phyloP scores from a whole-genome alignment of 2,113 vertebrate species.

The Macrotus californicus region DNA sequence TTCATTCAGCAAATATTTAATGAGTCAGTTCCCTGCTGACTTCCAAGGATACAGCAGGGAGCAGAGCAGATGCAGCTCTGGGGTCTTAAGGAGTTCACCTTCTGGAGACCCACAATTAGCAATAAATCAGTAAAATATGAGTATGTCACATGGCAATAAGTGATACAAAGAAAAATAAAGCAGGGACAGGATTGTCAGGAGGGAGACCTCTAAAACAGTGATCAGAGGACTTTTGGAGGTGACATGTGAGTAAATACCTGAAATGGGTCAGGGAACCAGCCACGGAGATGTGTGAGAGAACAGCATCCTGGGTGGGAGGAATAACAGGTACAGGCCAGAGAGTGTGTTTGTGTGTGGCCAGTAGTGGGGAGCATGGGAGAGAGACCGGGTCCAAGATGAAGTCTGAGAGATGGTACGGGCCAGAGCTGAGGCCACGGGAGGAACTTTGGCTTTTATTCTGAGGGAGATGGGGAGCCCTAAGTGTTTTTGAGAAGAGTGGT shows the following conservation, averaged over 20 bases:
- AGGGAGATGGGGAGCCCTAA: neutral
- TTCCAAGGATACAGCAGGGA: neutral
- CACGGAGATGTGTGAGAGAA: neutral
- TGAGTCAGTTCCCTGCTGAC: neutral
- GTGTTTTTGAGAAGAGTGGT: neutral
- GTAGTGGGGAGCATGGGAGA: fast-evolving
- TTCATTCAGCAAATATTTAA: neutral
- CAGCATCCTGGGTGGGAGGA: neutral
- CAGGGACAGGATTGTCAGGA: neutral
- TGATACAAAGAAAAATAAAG: neutral
- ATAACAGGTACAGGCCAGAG: fast-evolving
- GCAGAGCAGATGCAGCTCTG: neutral
- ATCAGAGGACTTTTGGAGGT: neutral
- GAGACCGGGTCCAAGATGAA: neutral
- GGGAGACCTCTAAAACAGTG: neutral
- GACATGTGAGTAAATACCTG: neutral
- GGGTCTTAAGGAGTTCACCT: neutral
- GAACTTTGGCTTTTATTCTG: neutral
- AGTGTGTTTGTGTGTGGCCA: fast-evolving
- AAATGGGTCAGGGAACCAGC: neutral
- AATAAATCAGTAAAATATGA: neutral
- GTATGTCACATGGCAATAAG: neutral
- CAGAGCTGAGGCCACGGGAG: neutral
- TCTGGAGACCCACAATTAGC: neutral
- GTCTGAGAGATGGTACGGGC: neutral